Conservation (phyloP, 2,797 vertebrate genomes). For the Chloroceryle amazona region DNA sequence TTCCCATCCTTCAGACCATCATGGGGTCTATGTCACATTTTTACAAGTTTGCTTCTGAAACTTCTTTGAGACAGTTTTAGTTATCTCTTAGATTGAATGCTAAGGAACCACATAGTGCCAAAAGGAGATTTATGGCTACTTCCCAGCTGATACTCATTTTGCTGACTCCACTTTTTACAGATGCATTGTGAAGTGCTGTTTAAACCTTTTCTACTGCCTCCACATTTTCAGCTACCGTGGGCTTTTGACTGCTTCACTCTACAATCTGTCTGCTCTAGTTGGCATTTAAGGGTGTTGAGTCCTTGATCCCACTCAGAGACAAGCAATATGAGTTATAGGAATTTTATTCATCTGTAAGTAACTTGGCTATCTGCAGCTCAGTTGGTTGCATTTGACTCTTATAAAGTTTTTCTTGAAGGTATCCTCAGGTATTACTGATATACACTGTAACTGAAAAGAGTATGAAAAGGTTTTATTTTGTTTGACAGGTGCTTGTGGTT, state of each 20-base stretch:
- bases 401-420: not conserved
- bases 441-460: not conserved
- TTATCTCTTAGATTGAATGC: not conserved
- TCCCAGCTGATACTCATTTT: constrained; percentile 3
- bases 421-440: not conserved
- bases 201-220: not conserved
- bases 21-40: not conserved
- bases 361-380: not conserved
- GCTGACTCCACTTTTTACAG: constrained; percentile 11
- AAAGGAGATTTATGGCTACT: not conserved
- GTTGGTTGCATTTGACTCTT: not conserved
- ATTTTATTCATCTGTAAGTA: not conserved
- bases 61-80: not conserved
- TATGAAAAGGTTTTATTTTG: not conserved
- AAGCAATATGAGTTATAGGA: not conserved
- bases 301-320: not conserved
- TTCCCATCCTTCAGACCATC: not conserved
- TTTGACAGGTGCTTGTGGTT: not conserved
- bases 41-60: not conserved
- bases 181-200: constrained; percentile 23
- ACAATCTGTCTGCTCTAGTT: not conserved
- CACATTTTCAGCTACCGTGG: not conserved
- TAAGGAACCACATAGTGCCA: not conserved
- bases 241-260: not conserved
- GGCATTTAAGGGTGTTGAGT: not conserved